Evolutionary conservation across 2,113 vertebrate genomes (phyloP).

Genomic region (Platanista minor): DNA sequence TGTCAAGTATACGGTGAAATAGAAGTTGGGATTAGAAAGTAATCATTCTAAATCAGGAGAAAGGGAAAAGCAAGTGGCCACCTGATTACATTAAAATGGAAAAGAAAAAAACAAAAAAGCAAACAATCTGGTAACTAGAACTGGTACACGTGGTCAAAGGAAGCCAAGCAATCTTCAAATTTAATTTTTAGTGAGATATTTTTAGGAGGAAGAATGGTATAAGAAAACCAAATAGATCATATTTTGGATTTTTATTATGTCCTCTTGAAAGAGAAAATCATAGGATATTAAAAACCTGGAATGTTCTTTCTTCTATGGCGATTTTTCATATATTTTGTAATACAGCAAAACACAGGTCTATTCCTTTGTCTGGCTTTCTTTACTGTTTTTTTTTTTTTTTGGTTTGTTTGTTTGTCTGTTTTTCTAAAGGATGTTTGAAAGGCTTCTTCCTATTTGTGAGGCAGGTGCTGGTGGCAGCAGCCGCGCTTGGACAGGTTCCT

Average conservation of each 20-base stretch:
- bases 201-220: background rate
- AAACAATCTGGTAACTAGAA: background rate
- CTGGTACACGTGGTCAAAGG: background rate
- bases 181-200: background rate
- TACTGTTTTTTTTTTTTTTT: no score
- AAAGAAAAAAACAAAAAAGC: no score
- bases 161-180: background rate
- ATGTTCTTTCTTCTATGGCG: background rate
- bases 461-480: background rate
- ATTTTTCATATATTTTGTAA: background rate
- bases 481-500: background rate
- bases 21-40: background rate
- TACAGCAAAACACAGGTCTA: background rate
- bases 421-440: background rate
- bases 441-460: background rate
- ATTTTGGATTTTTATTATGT: background rate
- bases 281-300: background rate
- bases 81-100: background rate
- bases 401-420: background rate
- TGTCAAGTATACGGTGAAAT: background rate
- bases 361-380: background rate
- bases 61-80: background rate
- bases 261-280: background rate
- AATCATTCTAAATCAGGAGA: background rate
- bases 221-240: background rate